Conservation (phyloP, 2,113 vertebrate genomes). For the Pogonocichla stellata region DNA sequence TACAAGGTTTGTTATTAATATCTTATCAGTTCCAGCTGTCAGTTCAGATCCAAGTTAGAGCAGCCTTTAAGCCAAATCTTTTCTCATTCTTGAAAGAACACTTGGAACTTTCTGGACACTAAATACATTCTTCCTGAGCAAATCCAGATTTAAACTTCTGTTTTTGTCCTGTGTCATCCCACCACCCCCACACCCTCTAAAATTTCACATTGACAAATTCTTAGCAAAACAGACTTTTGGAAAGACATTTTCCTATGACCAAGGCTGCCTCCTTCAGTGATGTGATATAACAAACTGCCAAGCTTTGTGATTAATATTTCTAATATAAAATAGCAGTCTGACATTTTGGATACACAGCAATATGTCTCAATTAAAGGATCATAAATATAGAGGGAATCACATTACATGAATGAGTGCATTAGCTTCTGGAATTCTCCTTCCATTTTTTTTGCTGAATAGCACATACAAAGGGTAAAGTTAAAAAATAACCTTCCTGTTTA, state of each 20-base stretch:
- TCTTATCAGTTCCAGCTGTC: neutral
- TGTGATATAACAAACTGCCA: neutral
- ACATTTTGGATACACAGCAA: neutral
- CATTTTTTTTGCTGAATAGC: neutral
- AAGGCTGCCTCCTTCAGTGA: neutral
- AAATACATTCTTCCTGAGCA: neutral
- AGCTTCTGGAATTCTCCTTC: neutral
- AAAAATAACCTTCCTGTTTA: neutral
- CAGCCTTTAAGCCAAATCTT: neutral
- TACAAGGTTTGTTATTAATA: neutral
- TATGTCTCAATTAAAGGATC: slow-evolving; percentile 23
- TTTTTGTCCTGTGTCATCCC: neutral
- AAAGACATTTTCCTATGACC: neutral
- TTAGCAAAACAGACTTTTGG: neutral
- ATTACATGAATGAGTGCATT: neutral
- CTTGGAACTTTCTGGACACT: neutral
- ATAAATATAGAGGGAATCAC: neutral
- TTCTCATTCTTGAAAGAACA: neutral
- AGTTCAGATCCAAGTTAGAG: neutral
- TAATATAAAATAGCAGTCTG: slow-evolving; percentile 1
- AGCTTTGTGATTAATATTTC: neutral
- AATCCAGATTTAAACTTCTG: neutral
- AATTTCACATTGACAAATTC: neutral
- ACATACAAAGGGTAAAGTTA: neutral
- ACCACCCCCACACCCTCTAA: neutral